Conservation (phyloP, 2,888 invertebrate genomes). For the Eilema depressum region DNA sequence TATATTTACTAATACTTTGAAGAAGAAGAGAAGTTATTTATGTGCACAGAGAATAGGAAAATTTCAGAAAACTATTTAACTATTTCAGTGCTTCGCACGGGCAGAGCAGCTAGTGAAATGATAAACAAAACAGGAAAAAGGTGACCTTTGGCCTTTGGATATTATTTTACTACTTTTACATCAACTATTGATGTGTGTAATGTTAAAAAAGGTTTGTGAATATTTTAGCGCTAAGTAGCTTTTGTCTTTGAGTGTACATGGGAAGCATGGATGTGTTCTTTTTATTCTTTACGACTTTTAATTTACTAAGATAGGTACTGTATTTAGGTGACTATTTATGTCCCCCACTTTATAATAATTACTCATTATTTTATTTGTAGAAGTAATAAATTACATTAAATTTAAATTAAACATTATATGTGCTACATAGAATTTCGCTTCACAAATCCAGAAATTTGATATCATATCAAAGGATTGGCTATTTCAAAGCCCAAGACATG, state of each 20-base stretch:
- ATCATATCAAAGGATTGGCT: not conserved
- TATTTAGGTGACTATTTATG: not conserved
- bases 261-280: not conserved
- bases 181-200: not conserved
- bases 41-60: too few relatives aligned
- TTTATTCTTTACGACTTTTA: not conserved
- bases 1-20: too few relatives aligned
- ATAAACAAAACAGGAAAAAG: not conserved
- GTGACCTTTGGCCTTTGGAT: not conserved
- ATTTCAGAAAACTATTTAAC: too few relatives aligned
- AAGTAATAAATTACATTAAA: too few relatives aligned
- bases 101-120: too few relatives aligned
- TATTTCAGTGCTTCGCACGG: too few relatives aligned
- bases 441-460: not conserved
- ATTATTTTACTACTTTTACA: not conserved
- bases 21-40: too few relatives aligned
- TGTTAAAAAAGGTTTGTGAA: not conserved
- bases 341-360: too few relatives aligned
- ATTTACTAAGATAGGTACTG: not conserved
- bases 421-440: not conserved
- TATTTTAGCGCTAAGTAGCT: not conserved
- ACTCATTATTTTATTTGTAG: too few relatives aligned
- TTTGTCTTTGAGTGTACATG: not conserved
- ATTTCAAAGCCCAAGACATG: not conserved
- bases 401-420: too few relatives aligned